phyloP scores from a whole-genome alignment of 2,113 vertebrate genomes.

The Zosterops borbonicus region DNA sequence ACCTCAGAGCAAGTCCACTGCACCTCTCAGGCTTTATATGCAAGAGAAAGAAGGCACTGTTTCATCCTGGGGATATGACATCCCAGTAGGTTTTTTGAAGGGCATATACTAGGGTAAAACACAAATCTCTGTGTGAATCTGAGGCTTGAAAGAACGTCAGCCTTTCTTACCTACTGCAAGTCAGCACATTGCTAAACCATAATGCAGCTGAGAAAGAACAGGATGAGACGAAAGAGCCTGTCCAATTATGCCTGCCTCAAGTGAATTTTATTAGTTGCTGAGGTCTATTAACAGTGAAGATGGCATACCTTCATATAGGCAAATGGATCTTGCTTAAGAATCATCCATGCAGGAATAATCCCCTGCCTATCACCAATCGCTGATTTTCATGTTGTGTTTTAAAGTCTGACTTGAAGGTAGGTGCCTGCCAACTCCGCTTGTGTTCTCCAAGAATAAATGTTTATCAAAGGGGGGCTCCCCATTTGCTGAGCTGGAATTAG shows the following conservation, averaged over 20 bases:
- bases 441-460: constrained; percentile 11
- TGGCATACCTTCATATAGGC: neutral
- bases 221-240: neutral
- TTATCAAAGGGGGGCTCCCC: constrained; percentile 2
- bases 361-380: neutral
- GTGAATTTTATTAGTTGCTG: neutral
- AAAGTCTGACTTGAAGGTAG: constrained; percentile 9
- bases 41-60: neutral
- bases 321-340: constrained; percentile 5
- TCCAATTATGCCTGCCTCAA: constrained; percentile 4
- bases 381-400: constrained; percentile 18
- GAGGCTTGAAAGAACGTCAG: neutral
- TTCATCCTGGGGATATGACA: neutral
- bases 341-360: constrained; percentile 11
- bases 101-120: neutral
- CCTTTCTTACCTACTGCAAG: neutral
- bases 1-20: neutral
- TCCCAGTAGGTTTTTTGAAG: neutral
- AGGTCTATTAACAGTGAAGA: neutral
- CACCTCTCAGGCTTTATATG: neutral
- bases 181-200: neutral
- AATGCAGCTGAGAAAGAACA: neutral
- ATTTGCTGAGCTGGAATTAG: neutral
- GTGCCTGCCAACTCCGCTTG: neutral
- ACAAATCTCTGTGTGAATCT: neutral